phyloP scores from a whole-genome alignment of 2,797 vertebrate species.

The Prunella strophiata region DNA sequence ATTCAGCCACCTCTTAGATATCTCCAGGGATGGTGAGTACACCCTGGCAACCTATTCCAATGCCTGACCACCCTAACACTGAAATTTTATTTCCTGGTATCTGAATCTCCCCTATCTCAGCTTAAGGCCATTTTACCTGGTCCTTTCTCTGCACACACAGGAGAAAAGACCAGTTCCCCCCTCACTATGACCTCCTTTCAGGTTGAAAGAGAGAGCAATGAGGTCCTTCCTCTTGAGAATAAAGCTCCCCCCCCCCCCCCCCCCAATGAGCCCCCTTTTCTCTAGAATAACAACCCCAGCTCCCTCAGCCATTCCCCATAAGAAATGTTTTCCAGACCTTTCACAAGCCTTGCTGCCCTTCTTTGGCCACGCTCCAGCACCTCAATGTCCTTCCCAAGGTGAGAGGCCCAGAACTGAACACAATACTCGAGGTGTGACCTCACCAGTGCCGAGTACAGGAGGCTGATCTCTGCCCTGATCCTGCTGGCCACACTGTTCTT shows the following conservation, averaged over 20 bases:
- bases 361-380: accelerated
- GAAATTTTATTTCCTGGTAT: neutral
- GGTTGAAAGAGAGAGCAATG: no score
- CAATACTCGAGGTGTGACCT: neutral
- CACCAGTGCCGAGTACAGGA: neutral
- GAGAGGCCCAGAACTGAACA: neutral
- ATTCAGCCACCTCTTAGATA: neutral
- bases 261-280: neutral
- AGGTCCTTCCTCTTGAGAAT: no score
- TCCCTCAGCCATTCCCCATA: neutral
- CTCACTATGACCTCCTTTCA: neutral
- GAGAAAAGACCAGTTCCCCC: no score
- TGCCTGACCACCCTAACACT: neutral
- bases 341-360: neutral
- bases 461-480: neutral
- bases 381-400: neutral
- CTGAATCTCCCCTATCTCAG: neutral
- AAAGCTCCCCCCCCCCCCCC: no score
- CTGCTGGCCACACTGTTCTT: neutral
- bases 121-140: neutral
- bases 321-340: neutral
- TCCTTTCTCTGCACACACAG: neutral
- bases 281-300: neutral
- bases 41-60: neutral
- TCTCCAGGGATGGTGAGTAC: neutral